These are phyloP conservation scores for Fopius arisanus DNA, from an alignment of 1,140 invertebrate species.

Conservation along the genomic window DNA sequence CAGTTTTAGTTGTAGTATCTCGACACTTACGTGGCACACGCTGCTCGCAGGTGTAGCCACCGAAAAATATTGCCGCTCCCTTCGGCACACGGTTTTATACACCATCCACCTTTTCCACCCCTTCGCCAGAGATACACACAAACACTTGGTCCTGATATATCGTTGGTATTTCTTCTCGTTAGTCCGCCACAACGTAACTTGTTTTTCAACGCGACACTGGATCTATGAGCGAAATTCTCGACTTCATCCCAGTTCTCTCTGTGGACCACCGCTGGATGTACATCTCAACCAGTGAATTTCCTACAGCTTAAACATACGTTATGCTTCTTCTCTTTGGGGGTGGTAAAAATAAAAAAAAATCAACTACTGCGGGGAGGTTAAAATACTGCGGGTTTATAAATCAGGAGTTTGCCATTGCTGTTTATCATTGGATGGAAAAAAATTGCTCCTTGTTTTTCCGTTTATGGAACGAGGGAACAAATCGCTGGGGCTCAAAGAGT, in stretches of 20 bases:
- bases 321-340: neutral
- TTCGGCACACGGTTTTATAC: slow-evolving; percentile 5
- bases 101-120: neutral
- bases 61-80: slow-evolving; percentile 20
- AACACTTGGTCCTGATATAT: slow-evolving; percentile 20
- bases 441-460: too few species aligned
- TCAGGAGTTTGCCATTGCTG: neutral
- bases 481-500: too few species aligned
- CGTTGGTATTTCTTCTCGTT: slow-evolving; percentile 26
- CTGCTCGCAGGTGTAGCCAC: slow-evolving; percentile 27
- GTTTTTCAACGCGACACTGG: slow-evolving; percentile 12
- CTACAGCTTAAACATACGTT: slow-evolving; percentile 1
- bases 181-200: slow-evolving; percentile 17
- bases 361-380: neutral
- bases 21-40: neutral
- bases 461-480: too few species aligned
- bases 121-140: neutral
- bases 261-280: neutral
- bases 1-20: neutral
- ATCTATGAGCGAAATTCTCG: neutral
- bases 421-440: too few species aligned
- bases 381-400: neutral
- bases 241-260: neutral
- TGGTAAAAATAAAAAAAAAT: neutral
- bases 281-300: slow-evolving; percentile 1